phyloP scores from a whole-genome alignment of 1,140 invertebrate species.

The Kradibia gibbosae region DNA sequence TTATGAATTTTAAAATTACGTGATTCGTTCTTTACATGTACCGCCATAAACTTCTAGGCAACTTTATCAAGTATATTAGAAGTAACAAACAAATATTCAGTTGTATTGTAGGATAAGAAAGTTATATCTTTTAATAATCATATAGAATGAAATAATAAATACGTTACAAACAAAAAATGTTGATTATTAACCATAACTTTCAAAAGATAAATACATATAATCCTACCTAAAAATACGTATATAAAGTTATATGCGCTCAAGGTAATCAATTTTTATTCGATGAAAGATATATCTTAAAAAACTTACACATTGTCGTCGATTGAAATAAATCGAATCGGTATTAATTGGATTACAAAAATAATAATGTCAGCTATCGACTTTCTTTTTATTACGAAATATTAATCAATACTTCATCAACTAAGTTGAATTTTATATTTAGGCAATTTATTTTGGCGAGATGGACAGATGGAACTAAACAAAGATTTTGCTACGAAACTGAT shows the following conservation, averaged over 20 bases:
- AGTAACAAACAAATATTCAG: not conserved
- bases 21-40: not conserved
- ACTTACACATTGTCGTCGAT: not conserved
- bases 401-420: no score
- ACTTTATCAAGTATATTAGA: not conserved
- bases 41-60: not conserved
- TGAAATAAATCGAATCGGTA: not conserved
- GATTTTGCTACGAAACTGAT: no score
- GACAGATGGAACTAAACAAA: no score
- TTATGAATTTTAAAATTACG: not conserved
- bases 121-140: not conserved
- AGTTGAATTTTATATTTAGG: no score
- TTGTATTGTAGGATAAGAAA: not conserved
- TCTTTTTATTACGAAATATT: not conserved
- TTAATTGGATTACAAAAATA: not conserved
- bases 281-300: not conserved
- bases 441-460: no score
- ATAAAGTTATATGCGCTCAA: not conserved
- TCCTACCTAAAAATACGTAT: not conserved
- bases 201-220: no score
- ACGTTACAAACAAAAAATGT: not conserved
- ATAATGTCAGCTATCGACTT: not conserved
- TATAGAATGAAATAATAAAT: not conserved
- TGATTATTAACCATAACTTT: no score
- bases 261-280: not conserved